Percentiles rank a stretch among this genome's conserved stretches.
Conservation (phyloP, 1,140 invertebrate genomes). For the Drosophila lini region DNA sequence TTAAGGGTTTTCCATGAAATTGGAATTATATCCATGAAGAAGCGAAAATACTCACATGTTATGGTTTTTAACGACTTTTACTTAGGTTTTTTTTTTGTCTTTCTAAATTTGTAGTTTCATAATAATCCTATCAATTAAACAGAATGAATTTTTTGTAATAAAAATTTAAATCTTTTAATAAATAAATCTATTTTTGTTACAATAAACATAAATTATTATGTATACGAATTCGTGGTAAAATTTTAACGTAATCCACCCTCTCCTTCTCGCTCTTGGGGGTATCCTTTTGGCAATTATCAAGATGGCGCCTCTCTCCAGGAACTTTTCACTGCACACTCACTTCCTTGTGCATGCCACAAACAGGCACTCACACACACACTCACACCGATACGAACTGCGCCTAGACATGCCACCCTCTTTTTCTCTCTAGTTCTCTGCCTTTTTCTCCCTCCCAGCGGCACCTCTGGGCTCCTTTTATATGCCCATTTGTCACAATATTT, state of each 20-base stretch:
- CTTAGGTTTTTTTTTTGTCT: too few species aligned
- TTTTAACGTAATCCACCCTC: background rate
- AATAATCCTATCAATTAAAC: too few species aligned
- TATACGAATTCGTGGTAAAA: background rate
- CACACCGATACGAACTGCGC: constrained; percentile 10
- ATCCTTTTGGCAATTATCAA: constrained; percentile 60
- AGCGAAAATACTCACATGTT: too few species aligned
- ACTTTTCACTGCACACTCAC: constrained; percentile 44
- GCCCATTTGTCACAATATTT: constrained; percentile 77
- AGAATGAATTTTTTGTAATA: background rate
- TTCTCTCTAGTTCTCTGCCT: background rate
- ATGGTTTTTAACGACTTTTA: too few species aligned
- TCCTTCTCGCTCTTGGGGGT: background rate
- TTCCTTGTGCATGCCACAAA: constrained; percentile 22
- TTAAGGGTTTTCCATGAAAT: too few species aligned
- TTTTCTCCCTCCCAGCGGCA: constrained; percentile 5
- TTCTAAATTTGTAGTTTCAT: too few species aligned
- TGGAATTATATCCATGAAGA: too few species aligned
- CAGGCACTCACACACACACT: constrained; percentile 9
- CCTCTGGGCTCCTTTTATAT: constrained; percentile 62
- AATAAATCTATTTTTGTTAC: background rate
- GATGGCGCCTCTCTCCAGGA: constrained; percentile 53
- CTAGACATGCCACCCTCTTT: constrained; percentile 27
- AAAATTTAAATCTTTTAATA: background rate
- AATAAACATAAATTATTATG: background rate